Conservation (phyloP, 2,888 invertebrate genomes). For the Odontomyia ornata region DNA sequence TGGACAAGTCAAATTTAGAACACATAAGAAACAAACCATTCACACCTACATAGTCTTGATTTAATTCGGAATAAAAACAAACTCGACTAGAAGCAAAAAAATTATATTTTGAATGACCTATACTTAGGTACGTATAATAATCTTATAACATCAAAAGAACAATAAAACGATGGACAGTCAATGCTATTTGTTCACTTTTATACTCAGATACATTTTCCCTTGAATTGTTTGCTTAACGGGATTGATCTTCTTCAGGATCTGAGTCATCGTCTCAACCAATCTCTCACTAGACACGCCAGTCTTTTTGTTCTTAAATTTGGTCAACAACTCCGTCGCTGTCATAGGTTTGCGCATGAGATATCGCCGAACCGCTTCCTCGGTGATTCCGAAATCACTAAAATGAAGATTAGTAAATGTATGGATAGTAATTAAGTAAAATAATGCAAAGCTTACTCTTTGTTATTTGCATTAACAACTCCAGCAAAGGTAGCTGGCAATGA, state of each 20-base stretch:
- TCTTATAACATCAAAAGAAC: too few species aligned
- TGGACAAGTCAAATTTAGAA: too few species aligned
- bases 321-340: slow-evolving; percentile 94
- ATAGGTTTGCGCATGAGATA: slow-evolving; percentile 97
- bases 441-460: slow-evolving; percentile 58
- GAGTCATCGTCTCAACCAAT: slow-evolving; percentile 91
- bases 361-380: slow-evolving; percentile 92
- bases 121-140: neutral
- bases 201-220: slow-evolving; percentile 93
- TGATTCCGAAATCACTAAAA: slow-evolving; percentile 85
- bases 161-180: neutral
- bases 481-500: slow-evolving; percentile 62
- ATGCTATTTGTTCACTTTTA: slow-evolving; percentile 68
- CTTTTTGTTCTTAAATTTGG: slow-evolving; percentile 95
- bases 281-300: slow-evolving; percentile 90
- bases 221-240: slow-evolving; percentile 91
- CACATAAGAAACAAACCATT: too few species aligned
- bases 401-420: slow-evolving; percentile 44
- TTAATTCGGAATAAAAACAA: too few species aligned
- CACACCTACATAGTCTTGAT: too few species aligned
- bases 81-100: too few species aligned
- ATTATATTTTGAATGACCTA: too few species aligned
- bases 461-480: slow-evolving; percentile 59
- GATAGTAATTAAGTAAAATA: neutral
- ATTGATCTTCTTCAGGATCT: slow-evolving; percentile 93